These are phyloP conservation scores for Bombus breviceps DNA, from an alignment of 1,140 invertebrate genomes.

Conservation along the genomic window DNA sequence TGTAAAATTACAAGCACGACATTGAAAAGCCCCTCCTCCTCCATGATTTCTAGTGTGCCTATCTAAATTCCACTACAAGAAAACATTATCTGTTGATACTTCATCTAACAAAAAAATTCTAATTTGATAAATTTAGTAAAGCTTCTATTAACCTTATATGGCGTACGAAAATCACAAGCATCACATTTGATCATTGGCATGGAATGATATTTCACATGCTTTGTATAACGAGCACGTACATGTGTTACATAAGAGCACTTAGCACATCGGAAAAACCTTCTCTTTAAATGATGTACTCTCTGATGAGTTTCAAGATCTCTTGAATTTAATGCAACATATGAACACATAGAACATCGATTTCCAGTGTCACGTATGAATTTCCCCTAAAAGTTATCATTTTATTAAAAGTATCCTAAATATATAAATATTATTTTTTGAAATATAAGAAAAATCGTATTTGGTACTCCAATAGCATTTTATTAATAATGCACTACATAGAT, in stretches of 20 bases:
- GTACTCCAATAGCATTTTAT: background rate
- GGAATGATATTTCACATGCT: constrained; percentile 96
- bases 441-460: background rate
- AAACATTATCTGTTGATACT: constrained; percentile 11
- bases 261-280: constrained; percentile 91
- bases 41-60: constrained; percentile 96
- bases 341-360: constrained; percentile 62
- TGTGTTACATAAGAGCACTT: constrained; percentile 96
- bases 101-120: background rate
- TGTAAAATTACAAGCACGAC: constrained; percentile 94
- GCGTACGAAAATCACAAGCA: constrained; percentile 95
- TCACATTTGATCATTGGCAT: constrained; percentile 97
- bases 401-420: background rate
- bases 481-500: background rate
- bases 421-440: background rate
- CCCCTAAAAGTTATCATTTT: constrained; percentile 34
- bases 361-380: constrained; percentile 41
- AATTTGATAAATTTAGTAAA: background rate
- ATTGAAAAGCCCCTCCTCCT: constrained; percentile 91
- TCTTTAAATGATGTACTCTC: constrained; percentile 81
- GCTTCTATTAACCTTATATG: constrained; percentile 86
- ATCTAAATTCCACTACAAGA: constrained; percentile 91
- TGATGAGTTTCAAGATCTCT: constrained; percentile 76
- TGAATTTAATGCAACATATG: constrained; percentile 61
- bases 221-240: constrained; percentile 94